These are phyloP conservation scores for Forbesichthys papilliferus DNA, from an alignment of 2,113 vertebrate species.

Conservation along the genomic window DNA sequence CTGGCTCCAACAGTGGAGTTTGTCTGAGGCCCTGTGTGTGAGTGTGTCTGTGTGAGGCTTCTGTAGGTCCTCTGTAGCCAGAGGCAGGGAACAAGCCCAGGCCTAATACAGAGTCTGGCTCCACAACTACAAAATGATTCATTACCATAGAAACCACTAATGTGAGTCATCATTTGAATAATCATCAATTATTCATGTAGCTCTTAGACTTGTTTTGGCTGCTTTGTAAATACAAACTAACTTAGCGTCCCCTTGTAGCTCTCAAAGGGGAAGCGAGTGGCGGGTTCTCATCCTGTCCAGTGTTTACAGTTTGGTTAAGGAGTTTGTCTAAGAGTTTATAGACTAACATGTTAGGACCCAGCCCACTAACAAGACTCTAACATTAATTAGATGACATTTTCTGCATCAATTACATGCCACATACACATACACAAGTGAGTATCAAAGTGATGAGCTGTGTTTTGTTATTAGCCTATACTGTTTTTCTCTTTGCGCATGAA, in stretches of 20 bases:
- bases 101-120: constrained; percentile 55
- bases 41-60: constrained; percentile 25
- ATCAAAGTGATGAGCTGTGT: too few relatives aligned
- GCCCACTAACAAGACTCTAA: background rate
- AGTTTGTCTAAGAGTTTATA: constrained; percentile 22
- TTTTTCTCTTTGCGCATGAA: too few relatives aligned
- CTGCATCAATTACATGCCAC: too few relatives aligned
- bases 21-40: constrained; percentile 13
- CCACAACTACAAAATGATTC: constrained; percentile 55
- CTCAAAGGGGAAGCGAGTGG: constrained; percentile 45
- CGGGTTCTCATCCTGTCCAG: constrained; percentile 49
- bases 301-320: constrained; percentile 47
- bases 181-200: constrained; percentile 70
- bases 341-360: constrained; percentile 14
- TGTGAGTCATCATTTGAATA: constrained; percentile 75
- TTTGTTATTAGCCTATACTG: too few relatives aligned
- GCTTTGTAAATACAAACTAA: constrained; percentile 66
- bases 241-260: constrained; percentile 46
- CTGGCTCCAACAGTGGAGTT: constrained; percentile 6
- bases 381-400: too few relatives aligned
- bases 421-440: too few relatives aligned
- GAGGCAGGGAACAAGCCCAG: constrained; percentile 30
- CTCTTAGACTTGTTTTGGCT: constrained; percentile 61
- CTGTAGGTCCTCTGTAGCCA: constrained; percentile 24
- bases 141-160: constrained; percentile 67